Evolutionary conservation across 2,113 vertebrate genomes (phyloP), one percentile per base, ranked within the genome.

Genomic region (Mirza zaza): DNA sequence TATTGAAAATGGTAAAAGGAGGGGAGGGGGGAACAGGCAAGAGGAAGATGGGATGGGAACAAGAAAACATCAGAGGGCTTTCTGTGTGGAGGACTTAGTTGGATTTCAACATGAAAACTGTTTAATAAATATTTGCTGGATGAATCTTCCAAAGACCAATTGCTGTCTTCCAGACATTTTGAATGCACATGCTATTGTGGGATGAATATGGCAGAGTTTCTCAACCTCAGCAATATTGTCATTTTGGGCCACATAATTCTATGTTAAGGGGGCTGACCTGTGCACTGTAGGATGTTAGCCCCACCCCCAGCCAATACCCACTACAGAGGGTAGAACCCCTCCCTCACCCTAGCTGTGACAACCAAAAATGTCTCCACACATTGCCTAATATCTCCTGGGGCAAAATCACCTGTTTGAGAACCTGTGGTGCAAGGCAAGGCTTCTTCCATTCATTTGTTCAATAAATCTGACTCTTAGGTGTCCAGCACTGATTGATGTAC

Each of bases 51-150:
- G n/a, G 6, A n/a, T 3, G 21, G 23, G 12, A n/a, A 87, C 32
- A n/a, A 86, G 63, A 79, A 68, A 52, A 45, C 39, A 20, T 39
- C 71, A 80, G 11, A 29, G 8, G 45, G 17, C 18, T 83, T 87
- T 76, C 39, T 84, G 20, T 39, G n/a, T 52, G 11, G 39, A 63
- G 50, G 12, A 10, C 29, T 50, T 52, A 15, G 71, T 83, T 91
- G 48, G 82, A 96, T 89, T 90, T 91, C 57, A 89, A 59, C 25
- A 15, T 45, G 61, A 85, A 90, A 94, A 57, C 3, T 9, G 7
- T 63, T 59, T 32, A 83, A 34, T 50, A 68, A 90, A 50, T 82
- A 88, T 21, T 61, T 96, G 29, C 63, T 61, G 39, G 83, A 70
- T 75, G 55, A 48, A 23, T 80, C 80, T 87, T 83, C 29, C 70